phyloP scores from a whole-genome alignment of 2,888 invertebrate genomes.

The Cosmia pyralina region DNA sequence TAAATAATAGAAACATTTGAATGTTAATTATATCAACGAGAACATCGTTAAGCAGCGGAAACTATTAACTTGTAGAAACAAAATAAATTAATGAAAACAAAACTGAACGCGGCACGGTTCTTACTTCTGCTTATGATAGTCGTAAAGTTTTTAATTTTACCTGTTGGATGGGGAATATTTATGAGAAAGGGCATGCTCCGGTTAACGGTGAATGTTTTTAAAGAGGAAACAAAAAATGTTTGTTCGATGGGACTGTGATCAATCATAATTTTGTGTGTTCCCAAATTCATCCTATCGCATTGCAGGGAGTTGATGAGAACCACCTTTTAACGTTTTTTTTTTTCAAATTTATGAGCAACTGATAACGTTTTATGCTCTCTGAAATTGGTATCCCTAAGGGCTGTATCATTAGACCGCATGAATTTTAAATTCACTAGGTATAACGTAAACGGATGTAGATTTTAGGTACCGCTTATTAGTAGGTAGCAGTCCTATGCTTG shows the following conservation, averaged over 20 bases:
- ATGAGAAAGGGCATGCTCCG: conserved; percentile 47
- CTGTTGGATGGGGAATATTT: conserved; percentile 52
- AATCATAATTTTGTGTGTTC: conserved; percentile 18
- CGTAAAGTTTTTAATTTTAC: conserved; percentile 62
- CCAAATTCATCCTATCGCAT: conserved; percentile 4
- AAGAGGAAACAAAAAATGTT: conserved; percentile 27
- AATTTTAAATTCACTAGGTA: not conserved
- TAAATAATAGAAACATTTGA: conserved; percentile 68
- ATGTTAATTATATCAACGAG: conserved; percentile 65
- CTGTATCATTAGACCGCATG: not conserved
- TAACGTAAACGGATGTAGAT: not conserved
- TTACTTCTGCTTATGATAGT: conserved; percentile 52
- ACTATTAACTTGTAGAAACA: conserved; percentile 65
- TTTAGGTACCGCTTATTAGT: not conserved
- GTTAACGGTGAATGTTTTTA: conserved; percentile 23
- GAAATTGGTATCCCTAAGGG: not conserved
- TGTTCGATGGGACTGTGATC: conserved; percentile 10
- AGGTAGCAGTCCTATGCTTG: not conserved
- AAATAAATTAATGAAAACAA: conserved; percentile 65
- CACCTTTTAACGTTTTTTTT: not conserved
- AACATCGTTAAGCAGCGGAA: conserved; percentile 65
- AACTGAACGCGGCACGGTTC: conserved; percentile 53
- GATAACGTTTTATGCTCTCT: not conserved
- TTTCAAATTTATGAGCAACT: not conserved
- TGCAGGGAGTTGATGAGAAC: not conserved